These are phyloP conservation scores for Colossoma macropomum DNA, from an alignment of 2,113 vertebrate species.

Conservation along the genomic window DNA sequence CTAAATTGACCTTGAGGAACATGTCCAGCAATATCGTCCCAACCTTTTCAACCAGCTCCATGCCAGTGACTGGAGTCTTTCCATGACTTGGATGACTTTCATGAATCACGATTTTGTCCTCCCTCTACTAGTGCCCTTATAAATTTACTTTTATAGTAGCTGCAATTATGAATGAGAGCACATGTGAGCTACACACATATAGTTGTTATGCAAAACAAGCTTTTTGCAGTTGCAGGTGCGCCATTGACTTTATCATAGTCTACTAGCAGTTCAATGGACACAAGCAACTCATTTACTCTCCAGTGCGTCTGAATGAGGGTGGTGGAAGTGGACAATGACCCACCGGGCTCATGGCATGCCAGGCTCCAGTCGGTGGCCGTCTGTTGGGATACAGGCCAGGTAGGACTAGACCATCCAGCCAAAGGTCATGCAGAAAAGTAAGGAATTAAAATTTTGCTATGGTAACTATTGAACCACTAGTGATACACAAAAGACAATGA, in stretches of 20 bases:
- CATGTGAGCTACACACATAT: not conserved
- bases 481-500: not conserved
- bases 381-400: slow-evolving; percentile 34
- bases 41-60: not conserved
- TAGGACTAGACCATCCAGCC: slow-evolving; percentile 14
- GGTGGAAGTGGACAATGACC: slow-evolving; percentile 4
- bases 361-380: not conserved
- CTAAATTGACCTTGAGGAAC: slow-evolving; percentile 5
- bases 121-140: not conserved
- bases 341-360: slow-evolving; percentile 10
- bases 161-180: slow-evolving; percentile 25
- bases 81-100: slow-evolving; percentile 33
- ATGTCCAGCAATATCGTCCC: not conserved
- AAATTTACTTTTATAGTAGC: slow-evolving; percentile 20
- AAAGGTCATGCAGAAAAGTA: not conserved
- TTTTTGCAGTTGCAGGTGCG: slow-evolving; percentile 44
- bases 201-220: slow-evolving; percentile 52
- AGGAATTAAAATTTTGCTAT: not conserved
- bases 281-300: slow-evolving; percentile 35
- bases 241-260: slow-evolving; percentile 40
- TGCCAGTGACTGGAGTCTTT: slow-evolving; percentile 23
- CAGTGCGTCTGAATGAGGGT: slow-evolving; percentile 36
- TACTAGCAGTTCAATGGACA: slow-evolving; percentile 23
- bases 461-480: not conserved
- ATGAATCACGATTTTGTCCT: slow-evolving; percentile 8